Evolutionary conservation across 2,888 invertebrate genomes (phyloP).

Genomic region (Marronus borbonicus): DNA sequence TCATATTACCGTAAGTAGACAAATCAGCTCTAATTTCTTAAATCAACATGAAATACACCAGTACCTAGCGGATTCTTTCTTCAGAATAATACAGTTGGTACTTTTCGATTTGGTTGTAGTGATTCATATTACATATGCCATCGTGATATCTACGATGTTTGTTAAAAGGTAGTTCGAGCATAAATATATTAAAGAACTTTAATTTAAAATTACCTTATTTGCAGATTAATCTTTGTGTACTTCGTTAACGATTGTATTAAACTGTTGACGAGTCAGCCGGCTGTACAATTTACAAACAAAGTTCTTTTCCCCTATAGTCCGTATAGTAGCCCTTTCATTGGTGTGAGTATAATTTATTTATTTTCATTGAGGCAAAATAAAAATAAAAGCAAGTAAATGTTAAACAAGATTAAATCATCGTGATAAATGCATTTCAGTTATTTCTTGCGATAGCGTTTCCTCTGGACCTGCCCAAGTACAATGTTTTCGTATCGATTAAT

Average conservation of each 20-base stretch:
- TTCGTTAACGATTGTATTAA: not conserved
- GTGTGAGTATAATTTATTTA: slow-evolving; percentile 51
- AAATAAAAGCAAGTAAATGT: not conserved
- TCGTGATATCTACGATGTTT: slow-evolving; percentile 4
- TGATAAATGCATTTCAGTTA: slow-evolving; percentile 69
- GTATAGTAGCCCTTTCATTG: slow-evolving; percentile 56
- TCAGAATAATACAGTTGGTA: not conserved
- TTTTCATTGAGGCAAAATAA: not conserved
- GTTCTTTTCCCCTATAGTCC: slow-evolving; percentile 56
- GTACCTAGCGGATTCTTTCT: not conserved
- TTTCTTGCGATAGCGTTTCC: slow-evolving; percentile 81
- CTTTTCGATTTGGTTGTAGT: not conserved
- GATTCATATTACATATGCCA: not conserved
- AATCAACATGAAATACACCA: not conserved
- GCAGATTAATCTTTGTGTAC: not conserved
- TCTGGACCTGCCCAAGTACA: slow-evolving; percentile 77
- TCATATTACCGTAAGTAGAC: not conserved
- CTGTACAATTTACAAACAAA: slow-evolving; percentile 50
- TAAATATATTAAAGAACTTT: not conserved
- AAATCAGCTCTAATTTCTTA: slow-evolving; percentile 7
- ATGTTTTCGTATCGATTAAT: slow-evolving; percentile 81
- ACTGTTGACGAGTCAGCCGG: not conserved
- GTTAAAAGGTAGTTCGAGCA: slow-evolving; percentile 8
- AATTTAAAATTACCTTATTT: not conserved
- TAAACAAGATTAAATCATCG: no score